Evolutionary conservation across 2,113 vertebrate genomes (phyloP), one percentile per base, ranked within the genome.

Genomic region (Marmota flaviventris): DNA sequence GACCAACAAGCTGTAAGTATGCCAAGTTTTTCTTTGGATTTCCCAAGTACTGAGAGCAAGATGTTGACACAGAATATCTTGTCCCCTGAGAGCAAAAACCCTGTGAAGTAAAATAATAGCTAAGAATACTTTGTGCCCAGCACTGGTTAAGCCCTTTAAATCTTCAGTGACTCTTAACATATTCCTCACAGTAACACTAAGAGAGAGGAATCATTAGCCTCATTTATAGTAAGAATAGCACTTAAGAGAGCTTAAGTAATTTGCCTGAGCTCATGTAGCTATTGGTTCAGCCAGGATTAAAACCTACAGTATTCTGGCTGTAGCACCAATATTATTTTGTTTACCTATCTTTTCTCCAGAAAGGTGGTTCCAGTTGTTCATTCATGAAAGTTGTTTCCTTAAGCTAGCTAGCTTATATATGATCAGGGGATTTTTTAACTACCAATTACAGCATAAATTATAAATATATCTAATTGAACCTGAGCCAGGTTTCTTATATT

Each of bases 1-100:
- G 99, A 97, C 99, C 99, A 97, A 99, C 99, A 94, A 99, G 99
- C 98, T 99, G 99, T 99, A 97, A 98, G 99, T 99, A 93, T 97
- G 81, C 73, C 42, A 96, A 63, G 27, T 95, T 96, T 95, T 95
- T 94, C 73, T 93, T 91, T 95, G 25, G 85, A 73, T 94, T 96
- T 93, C 72, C 83, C 75, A 85, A 82, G 72, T 94, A 94, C 51
- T 16, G 70, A 94, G 56, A 96, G 48, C 42, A 85, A 85, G 39
- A 63, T 92, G 93, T 97, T 95, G 61, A 91, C 53, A 45, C 22
- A 77, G 51, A 48, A 13, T 93, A 83, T 83, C 63, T 87, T 85
- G 51, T 89, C 48, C 94, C 8, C 88, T 92, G 11, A 93, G 53
- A 86, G 89, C 51, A 65, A 81, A 91, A 92, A 72, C 37, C 48